Evolutionary conservation across 2,797 vertebrate genomes (phyloP).

Genomic region (Sphenopsis melanotis): DNA sequence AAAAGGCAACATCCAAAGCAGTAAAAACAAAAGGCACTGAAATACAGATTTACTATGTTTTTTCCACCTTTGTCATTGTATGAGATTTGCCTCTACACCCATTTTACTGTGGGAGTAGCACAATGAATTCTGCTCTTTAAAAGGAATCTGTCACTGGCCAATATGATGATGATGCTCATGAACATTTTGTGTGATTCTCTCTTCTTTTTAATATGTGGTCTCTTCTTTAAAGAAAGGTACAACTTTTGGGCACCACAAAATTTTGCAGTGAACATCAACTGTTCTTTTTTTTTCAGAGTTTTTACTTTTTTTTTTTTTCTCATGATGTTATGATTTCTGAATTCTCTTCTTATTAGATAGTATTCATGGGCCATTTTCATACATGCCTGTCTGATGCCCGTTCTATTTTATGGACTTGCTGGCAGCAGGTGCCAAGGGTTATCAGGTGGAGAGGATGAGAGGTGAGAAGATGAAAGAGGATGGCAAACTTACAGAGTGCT

Average conservation of each 20-base stretch:
- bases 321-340: background rate
- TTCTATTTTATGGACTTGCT: background rate
- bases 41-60: background rate
- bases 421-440: background rate
- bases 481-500: background rate
- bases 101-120: slow-evolving; percentile 21
- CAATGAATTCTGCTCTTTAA: background rate
- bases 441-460: background rate
- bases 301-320: background rate
- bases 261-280: background rate
- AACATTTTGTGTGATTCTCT: background rate
- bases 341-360: background rate
- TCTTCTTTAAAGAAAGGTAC: background rate
- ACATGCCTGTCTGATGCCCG: background rate
- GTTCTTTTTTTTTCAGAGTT: background rate
- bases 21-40: slow-evolving; percentile 43
- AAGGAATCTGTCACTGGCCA: background rate
- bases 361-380: background rate
- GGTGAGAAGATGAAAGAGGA: background rate
- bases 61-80: background rate
- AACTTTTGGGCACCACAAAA: background rate
- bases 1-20: slow-evolving; percentile 28
- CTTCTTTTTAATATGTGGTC: background rate
- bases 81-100: slow-evolving; percentile 8
- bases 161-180: background rate